Evolutionary conservation across 1,140 invertebrate species (phyloP).

Genomic region (Drosophila rhopaloa): DNA sequence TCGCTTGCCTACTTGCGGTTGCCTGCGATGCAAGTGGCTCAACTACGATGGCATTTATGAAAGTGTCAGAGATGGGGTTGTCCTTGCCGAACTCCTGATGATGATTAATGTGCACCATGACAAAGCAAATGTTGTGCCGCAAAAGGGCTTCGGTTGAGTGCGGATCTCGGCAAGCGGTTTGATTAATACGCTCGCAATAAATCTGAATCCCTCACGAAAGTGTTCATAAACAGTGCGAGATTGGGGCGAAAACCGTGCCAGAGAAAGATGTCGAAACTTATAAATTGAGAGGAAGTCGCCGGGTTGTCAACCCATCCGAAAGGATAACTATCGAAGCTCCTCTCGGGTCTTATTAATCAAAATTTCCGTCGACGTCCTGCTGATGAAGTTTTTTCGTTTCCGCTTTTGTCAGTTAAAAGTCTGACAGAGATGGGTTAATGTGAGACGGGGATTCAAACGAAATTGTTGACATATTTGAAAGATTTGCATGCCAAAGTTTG

Average conservation of each 20-base stretch:
- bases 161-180: conserved; percentile 30
- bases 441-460: neutral
- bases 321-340: conserved; percentile 36
- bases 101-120: conserved; percentile 77
- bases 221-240: conserved; percentile 23
- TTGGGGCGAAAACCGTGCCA: neutral
- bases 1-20: conserved; percentile 69
- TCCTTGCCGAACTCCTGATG: conserved; percentile 40
- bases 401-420: conserved; percentile 8
- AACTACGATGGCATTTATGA: conserved; percentile 63
- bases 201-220: conserved; percentile 32
- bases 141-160: conserved; percentile 27
- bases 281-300: conserved; percentile 33
- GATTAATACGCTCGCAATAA: conserved; percentile 63
- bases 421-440: conserved; percentile 1
- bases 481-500: conserved; percentile 9
- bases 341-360: conserved; percentile 32
- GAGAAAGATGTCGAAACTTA: conserved; percentile 26
- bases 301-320: conserved; percentile 31
- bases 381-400: conserved; percentile 31
- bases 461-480: neutral
- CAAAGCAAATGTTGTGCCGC: conserved; percentile 71
- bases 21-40: conserved; percentile 56
- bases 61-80: conserved; percentile 65
- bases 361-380: conserved; percentile 25